Base-by-base conservation (phyloP, 2,797 vertebrate species). In the Eulemur coronatus region DNA sequence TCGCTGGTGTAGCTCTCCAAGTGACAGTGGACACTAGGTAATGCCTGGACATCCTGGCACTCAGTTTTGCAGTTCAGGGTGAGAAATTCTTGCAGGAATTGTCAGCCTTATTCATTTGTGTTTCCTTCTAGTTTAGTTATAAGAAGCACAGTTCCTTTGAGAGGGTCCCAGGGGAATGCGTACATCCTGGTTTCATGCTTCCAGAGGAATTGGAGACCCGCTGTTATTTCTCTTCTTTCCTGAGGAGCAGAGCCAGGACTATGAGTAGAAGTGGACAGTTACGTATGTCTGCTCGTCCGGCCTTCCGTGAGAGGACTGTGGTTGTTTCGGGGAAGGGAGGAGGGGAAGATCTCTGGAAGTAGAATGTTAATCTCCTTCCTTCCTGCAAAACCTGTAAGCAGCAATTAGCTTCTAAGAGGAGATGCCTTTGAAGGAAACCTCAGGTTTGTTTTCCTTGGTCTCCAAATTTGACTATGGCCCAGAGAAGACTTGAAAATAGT, bases 21-120 rank as follows among this genome's bases (percentile, higher is more conserved):
- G n/a, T 20, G 10, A 41, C 0, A 2, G 28, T 12, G 22, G 17
- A 24, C 4, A 17, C 18, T 30, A 15, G 55, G 11, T 2, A 67
- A 8, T 10, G 0, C 0, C 6, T 5, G 18, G 1, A 52, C 63
- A 33, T 7, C 0, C 65, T 78, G n/a, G 10, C 63, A 4, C 48
- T 52, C 33, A 4, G 4, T 35, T 73, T 59, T 30, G 59, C 43
- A 84, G 18, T 46, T 61, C 5, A 4, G 28, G 17, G 26, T 30
- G 63, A 57, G 85, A 91, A 3, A 1, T 50, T 3, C 2, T 28
- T 5, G 38, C 22, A 10, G 3, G 20, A 72, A 52, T 28, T 12
- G 7, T 35, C 38, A 26, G 73, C 8, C 17, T 4, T 8, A 0
- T 26, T 28, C 89, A 38, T 7, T 2, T 13, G 13, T 48, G 41